phyloP scores from a whole-genome alignment of 2,797 vertebrate genomes.

The Rhynchotus rufescens region DNA sequence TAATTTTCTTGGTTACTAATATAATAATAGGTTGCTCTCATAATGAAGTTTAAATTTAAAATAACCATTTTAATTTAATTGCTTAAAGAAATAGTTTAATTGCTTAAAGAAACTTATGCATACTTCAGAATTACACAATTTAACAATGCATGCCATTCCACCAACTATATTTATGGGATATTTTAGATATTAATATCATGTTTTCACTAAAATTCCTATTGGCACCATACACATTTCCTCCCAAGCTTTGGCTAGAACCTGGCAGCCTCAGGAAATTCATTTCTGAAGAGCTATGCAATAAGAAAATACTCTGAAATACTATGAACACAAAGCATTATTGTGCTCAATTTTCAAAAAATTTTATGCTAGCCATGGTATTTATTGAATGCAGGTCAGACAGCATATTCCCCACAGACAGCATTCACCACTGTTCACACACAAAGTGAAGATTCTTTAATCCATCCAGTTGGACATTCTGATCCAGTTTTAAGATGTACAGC shows the following conservation, averaged over 20 bases:
- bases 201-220: conserved; percentile 21
- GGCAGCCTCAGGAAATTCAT: neutral
- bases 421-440: neutral
- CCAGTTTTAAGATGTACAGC: neutral
- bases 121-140: neutral
- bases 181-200: conserved; percentile 7
- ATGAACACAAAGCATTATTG: neutral
- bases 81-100: neutral
- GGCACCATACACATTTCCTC: conserved; percentile 17
- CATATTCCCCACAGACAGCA: neutral
- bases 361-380: neutral
- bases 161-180: neutral
- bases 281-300: neutral
- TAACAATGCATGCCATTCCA: neutral
- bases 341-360: neutral
- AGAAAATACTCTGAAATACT: neutral
- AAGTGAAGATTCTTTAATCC: neutral
- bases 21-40: neutral
- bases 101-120: neutral
- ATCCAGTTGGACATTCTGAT: neutral
- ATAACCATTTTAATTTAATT: neutral
- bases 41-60: neutral
- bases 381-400: neutral
- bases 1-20: neutral
- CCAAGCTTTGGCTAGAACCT: neutral